A percentile compares a stretch with the other conserved stretches of the same genome.
Evolutionary conservation across 1,140 invertebrate species (phyloP).

Genomic region (Stegodyphus dumicola): DNA sequence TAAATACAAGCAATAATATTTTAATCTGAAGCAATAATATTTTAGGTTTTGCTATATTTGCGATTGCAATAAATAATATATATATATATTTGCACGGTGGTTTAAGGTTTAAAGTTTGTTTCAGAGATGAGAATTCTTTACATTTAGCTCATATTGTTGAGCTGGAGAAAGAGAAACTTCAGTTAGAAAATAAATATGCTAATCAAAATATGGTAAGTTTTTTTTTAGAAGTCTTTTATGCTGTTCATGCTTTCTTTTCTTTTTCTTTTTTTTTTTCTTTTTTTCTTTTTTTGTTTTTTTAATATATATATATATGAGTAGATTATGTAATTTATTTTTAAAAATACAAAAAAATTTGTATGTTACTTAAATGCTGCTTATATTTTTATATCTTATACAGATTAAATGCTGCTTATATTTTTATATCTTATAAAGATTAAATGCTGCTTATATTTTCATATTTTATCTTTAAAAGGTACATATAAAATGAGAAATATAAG

Average conservation of each 20-base stretch:
- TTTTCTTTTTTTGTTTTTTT: background rate
- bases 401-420: no score
- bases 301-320: background rate
- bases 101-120: background rate
- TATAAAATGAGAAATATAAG: no score
- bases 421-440: no score
- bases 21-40: no score
- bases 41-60: background rate
- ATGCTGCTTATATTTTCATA: no score
- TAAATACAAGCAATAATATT: no score
- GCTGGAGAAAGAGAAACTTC: constrained; percentile 11
- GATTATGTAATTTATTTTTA: no score
- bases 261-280: background rate
- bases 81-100: background rate
- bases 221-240: background rate
- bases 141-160: constrained; percentile 12
- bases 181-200: background rate
- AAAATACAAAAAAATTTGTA: no score
- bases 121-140: constrained; percentile 34
- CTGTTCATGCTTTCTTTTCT: background rate
- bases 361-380: no score
- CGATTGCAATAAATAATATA: background rate
- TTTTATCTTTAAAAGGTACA: no score
- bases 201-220: constrained; percentile 27
- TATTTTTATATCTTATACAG: no score